A percentile compares a stretch with the other conserved stretches of the same genome.
phyloP scores from a whole-genome alignment of 2,888 invertebrate genomes.

The Ochropleura leucogaster region DNA sequence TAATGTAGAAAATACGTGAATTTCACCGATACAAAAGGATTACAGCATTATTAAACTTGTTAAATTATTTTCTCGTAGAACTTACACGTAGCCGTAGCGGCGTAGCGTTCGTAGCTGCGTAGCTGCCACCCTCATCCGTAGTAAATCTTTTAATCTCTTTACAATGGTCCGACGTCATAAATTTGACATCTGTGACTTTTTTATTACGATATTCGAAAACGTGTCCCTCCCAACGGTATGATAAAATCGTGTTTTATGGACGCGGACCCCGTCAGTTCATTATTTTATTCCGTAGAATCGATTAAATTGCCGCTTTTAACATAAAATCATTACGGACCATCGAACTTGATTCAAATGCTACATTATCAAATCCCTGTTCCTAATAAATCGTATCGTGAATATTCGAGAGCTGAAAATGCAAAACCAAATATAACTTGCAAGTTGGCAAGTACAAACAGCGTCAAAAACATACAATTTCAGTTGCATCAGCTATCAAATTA shows the following conservation, averaged over 20 bases:
- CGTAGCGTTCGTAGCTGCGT: conserved; percentile 72
- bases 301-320: conserved; percentile 80
- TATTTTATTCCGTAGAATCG: conserved; percentile 87
- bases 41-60: conserved; percentile 79
- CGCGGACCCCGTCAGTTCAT: conserved; percentile 85
- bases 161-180: conserved; percentile 89
- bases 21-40: conserved; percentile 72
- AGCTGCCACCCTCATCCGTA: conserved; percentile 77
- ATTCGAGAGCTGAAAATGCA: conserved; percentile 35
- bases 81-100: conserved; percentile 71
- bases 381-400: conserved; percentile 40
- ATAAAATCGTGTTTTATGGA: conserved; percentile 90
- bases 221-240: conserved; percentile 88
- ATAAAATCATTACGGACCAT: conserved; percentile 66
- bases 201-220: conserved; percentile 90
- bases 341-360: conserved; percentile 56
- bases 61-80: conserved; percentile 77
- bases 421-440: conserved; percentile 43
- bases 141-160: conserved; percentile 90
- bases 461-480: conserved; percentile 58
- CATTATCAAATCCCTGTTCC: conserved; percentile 45
- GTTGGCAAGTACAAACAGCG: conserved; percentile 41
- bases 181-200: conserved; percentile 91
- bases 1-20: conserved; percentile 55
- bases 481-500: conserved; percentile 70